A percentile compares a stretch with the other conserved stretches of the same genome.
Conservation (phyloP, 2,797 vertebrate genomes). For the Helicolenus hilgendorfi region DNA sequence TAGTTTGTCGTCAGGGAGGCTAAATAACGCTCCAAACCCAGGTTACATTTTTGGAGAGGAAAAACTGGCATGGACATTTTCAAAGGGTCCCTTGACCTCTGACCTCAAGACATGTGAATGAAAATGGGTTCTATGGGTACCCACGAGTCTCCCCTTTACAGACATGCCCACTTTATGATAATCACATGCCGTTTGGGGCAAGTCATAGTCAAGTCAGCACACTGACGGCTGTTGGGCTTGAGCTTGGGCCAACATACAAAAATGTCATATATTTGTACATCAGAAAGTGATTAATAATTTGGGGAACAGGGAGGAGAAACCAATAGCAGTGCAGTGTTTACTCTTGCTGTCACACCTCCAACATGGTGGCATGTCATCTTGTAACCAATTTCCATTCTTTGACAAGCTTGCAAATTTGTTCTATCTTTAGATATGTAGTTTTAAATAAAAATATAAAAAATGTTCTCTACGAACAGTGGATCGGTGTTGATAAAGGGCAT, state of each 20-base stretch:
- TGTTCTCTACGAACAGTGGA: background rate
- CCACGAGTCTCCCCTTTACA: too few species aligned
- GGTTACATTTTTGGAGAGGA: too few species aligned
- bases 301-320: background rate
- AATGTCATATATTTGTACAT: background rate
- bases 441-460: background rate
- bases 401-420: slow-evolving; percentile 25
- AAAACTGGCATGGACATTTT: too few species aligned
- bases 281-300: background rate
- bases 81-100: fast-evolving
- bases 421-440: slow-evolving; percentile 29
- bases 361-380: slow-evolving; percentile 15
- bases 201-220: too few species aligned
- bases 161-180: too few species aligned
- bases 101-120: too few species aligned
- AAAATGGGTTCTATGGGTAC: too few species aligned
- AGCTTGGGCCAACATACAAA: background rate
- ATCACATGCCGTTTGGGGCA: too few species aligned
- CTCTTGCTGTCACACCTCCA: slow-evolving; percentile 37
- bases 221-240: too few species aligned
- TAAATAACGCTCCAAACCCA: too few species aligned
- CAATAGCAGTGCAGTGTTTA: slow-evolving; percentile 38
- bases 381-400: slow-evolving; percentile 38
- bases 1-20: too few species aligned
- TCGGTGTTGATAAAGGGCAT: slow-evolving; percentile 22